phyloP scores from a whole-genome alignment of 92 coral and sea anemone species.

The Metridium senile region DNA sequence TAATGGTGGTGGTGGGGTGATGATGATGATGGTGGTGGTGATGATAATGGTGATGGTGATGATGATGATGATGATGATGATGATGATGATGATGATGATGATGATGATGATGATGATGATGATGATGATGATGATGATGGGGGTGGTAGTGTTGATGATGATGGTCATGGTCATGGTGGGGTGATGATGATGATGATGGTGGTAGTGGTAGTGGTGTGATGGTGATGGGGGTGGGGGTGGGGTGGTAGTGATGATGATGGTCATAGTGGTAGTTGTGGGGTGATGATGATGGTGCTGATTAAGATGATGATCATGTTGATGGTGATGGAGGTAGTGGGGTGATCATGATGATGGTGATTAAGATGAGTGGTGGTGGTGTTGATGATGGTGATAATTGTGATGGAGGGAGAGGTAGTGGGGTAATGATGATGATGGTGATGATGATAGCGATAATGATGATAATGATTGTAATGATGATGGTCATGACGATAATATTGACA shows the following conservation, averaged over 20 bases:
- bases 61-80: not conserved
- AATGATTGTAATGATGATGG: not conserved
- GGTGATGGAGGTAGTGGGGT: constrained; percentile 23
- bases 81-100: too few relatives aligned
- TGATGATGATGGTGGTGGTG: not conserved
- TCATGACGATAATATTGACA: not conserved
- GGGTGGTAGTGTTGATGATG: not conserved
- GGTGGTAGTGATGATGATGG: not conserved
- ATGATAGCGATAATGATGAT: not conserved
- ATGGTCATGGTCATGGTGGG: not conserved
- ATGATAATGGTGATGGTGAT: not conserved
- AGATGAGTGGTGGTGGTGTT: constrained; percentile 3
- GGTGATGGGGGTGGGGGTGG: too few relatives aligned
- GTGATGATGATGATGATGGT: not conserved
- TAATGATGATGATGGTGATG: not conserved
- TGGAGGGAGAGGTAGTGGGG: not conserved
- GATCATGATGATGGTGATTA: not conserved
- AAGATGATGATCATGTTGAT: not conserved
- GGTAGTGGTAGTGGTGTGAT: constrained; percentile 3
- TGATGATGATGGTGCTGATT: not conserved
- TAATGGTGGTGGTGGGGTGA: not conserved
- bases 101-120: too few relatives aligned
- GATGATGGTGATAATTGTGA: not conserved
- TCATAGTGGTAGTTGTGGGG: constrained; percentile 42
- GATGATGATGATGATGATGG: not conserved